Percentiles rank a stretch among this genome's conserved stretches.
phyloP scores from a whole-genome alignment of 2,113 vertebrate genomes.

The Chloebia gouldiae region DNA sequence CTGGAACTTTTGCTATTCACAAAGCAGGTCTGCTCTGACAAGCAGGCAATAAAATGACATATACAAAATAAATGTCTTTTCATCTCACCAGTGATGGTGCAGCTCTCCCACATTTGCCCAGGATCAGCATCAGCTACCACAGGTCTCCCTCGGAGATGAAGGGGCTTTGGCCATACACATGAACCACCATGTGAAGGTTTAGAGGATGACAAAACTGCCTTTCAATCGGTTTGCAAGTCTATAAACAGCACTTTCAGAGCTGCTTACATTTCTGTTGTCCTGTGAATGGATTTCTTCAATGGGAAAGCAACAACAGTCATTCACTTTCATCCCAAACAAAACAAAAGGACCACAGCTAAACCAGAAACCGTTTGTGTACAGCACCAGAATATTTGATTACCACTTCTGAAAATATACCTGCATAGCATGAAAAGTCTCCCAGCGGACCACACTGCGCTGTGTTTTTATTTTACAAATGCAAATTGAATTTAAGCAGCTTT shows the following conservation, averaged over 20 bases:
- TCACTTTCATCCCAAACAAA: neutral
- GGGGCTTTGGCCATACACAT: neutral
- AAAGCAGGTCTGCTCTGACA: neutral
- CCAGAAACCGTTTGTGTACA: neutral
- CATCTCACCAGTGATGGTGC: neutral
- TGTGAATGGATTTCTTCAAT: neutral
- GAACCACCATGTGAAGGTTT: neutral
- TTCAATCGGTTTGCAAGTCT: neutral
- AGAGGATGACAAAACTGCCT: neutral
- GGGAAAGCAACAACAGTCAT: neutral
- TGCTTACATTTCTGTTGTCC: neutral
- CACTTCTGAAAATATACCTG: neutral
- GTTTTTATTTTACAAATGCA: constrained; percentile 45
- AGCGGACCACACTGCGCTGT: neutral
- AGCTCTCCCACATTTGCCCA: neutral
- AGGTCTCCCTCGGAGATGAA: neutral
- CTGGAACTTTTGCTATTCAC: neutral
- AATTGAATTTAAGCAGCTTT: constrained; percentile 40
- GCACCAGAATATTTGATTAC: constrained; percentile 26
- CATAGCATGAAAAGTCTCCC: constrained; percentile 16
- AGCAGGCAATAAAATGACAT: neutral
- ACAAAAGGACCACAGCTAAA: neutral
- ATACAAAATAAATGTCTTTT: neutral
- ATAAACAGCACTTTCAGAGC: neutral
- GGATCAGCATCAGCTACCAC: neutral